Base-by-base conservation (phyloP, 2,113 vertebrate genomes). In the Lepisosteus osseus region DNA sequence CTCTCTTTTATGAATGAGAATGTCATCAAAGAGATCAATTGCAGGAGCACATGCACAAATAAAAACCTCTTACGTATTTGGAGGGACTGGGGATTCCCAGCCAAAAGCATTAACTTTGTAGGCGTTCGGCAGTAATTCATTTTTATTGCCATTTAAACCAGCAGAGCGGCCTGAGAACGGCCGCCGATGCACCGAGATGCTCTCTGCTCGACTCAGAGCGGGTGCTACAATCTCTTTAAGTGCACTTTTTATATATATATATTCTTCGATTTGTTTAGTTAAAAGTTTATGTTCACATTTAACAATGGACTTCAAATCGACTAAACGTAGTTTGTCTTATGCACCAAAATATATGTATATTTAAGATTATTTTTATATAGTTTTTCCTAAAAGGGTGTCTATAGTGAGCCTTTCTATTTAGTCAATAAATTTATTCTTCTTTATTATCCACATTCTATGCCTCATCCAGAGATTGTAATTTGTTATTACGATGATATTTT, bases 141-240 rank as follows among this genome's bases (percentile, higher is more conserved):
- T 95, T 97, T 98, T 96, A 98, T 95, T 92, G 95, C 93, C 94
- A 90, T 94, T 95, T 93, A 94, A 95, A 95, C 92, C 90, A 92
- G 90, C 90, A 90, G 89, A 89, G 92, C 92, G 90, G 90, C 89
- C 86, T 82, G 86, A 86, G 91, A 82, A 84, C 79, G 85, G 81
- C 78, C 84, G 86, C 87, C 54, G 72, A 54, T 57, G 67, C 56
- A 70, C 70, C 64, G 41, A 45, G 43, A 72, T 29, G 62, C 71
- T 75, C 72, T 63, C 72, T 78, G 77, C 68, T 64, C 63, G 71
- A 80, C 76, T 79, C 78, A 78, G 76, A 54, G 78, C 82, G 75
- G 73, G 73, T 70, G 42, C 68, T 78, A 13, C 7, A 61, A 55
- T 59, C n/a, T 12, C 56, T 59, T 59, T 1, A 59, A 11, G n/a